These are phyloP conservation scores for Alauda arvensis DNA, from an alignment of 2,797 vertebrate species.

Conservation along the genomic window DNA sequence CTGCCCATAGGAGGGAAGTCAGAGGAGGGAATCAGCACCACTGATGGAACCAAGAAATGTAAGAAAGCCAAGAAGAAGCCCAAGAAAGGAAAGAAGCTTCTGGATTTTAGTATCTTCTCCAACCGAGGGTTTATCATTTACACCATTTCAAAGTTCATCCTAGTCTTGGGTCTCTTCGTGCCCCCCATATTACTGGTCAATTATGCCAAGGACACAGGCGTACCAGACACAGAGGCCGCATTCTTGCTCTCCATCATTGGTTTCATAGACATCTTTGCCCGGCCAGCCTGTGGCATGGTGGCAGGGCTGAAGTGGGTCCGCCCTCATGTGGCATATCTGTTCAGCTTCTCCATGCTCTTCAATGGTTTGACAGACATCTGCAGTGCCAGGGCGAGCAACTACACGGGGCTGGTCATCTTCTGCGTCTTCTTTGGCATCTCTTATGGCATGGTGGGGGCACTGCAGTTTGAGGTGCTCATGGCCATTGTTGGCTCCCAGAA, in stretches of 20 bases:
- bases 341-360: conserved; percentile 79
- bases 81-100: conserved; percentile 70
- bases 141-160: conserved; percentile 75
- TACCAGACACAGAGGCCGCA: conserved; percentile 77
- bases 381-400: conserved; percentile 72
- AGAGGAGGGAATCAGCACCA: conserved; percentile 16
- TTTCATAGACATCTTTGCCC: conserved; percentile 80
- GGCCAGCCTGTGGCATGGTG: conserved; percentile 79
- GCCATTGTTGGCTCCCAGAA: conserved; percentile 74
- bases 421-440: conserved; percentile 81
- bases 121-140: conserved; percentile 75
- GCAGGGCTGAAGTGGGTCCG: conserved; percentile 75
- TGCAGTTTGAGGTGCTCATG: conserved; percentile 84
- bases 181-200: conserved; percentile 80
- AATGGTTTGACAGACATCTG: conserved; percentile 78
- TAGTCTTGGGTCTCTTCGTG: conserved; percentile 80
- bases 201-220: conserved; percentile 79
- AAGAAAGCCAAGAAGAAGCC: conserved; percentile 50
- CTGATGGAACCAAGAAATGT: conserved; percentile 41
- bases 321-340: conserved; percentile 71
- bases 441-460: conserved; percentile 81
- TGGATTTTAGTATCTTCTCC: conserved; percentile 77
- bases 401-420: conserved; percentile 76
- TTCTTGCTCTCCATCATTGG: conserved; percentile 81
- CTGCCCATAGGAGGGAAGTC: conserved; percentile 49